Evolutionary conservation across 2,113 vertebrate genomes (phyloP).

Genomic region (Nesoenas mayeri): DNA sequence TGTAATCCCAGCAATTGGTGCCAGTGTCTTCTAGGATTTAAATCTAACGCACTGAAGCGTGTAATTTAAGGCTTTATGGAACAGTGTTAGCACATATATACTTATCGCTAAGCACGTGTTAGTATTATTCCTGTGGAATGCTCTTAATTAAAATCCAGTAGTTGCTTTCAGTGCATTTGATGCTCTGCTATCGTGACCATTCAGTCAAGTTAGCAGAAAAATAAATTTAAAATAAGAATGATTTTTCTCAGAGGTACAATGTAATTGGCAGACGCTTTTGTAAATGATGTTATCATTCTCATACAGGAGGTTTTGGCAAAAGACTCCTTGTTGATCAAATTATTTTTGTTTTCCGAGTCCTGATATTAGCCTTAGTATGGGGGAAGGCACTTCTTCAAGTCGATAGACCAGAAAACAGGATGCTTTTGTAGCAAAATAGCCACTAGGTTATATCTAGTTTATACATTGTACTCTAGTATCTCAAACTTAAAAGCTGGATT

Average conservation of each 20-base stretch:
- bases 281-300: background rate
- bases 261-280: background rate
- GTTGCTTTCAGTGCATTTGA: background rate
- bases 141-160: conserved; percentile 40
- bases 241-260: background rate
- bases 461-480: background rate
- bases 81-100: background rate
- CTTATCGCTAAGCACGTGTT: conserved; percentile 36
- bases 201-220: background rate
- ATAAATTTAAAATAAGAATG: background rate
- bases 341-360: background rate
- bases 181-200: background rate
- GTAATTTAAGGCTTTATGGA: conserved; percentile 42
- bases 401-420: background rate
- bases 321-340: background rate
- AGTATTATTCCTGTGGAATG: conserved; percentile 48
- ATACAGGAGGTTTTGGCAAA: background rate
- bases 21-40: conserved; percentile 38
- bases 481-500: background rate
- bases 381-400: background rate
- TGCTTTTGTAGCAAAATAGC: background rate
- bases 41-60: background rate
- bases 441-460: background rate
- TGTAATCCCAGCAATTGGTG: conserved; percentile 26
- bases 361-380: background rate